Base-by-base conservation (phyloP, 2,797 vertebrate species). In the Lagorchestes hirsutus region DNA sequence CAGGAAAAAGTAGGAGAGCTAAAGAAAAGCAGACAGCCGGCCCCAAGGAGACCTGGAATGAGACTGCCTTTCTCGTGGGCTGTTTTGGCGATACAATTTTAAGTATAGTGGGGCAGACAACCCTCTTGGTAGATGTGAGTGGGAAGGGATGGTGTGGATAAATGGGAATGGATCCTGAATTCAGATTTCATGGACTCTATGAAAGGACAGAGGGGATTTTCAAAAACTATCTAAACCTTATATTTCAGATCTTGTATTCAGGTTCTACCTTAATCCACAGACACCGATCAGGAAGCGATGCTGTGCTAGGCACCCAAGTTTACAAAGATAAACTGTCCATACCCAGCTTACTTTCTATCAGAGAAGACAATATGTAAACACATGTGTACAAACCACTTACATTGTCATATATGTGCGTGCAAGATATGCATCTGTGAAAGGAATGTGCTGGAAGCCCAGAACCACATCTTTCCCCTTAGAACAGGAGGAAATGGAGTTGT, bases 11-110 rank as follows among this genome's bases (percentile, higher is more conserved):
- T 46, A 10, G 54, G 46, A 1, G 16, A 18, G 22, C 34, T 87
- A 58, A 82, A 90, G 90, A 90, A 55, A 50, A 55, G 54, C 57
- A 90, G 27, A 46, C 54, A 29, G 90, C 67, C 0, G 87, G 29
- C 40, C 34, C 52, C n/a, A 50, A 74, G 93, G 18, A 67, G 2
- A 29, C 56, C 50, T 0, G 0, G 3, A 18, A 9, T 14, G 1
- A 0, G 1, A 13, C 55, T 40, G n/a, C 55, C 67, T 55, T 24
- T 92, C 92, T 67, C 92, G n/a, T 90, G 74, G 0, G 24, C 59
- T 18, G 31, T 46, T 27, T 50, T 52, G 40, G 91, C 54, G 94
- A 8, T 52, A 2, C 28, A 94, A 87, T 82, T 10, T 55, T 90
- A 54, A 94, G 92, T 57, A 11, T 67, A 58, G 67, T 34, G 55